Evolutionary conservation across 2,888 invertebrate genomes (phyloP).

Genomic region (Oxystoma pomonae): DNA sequence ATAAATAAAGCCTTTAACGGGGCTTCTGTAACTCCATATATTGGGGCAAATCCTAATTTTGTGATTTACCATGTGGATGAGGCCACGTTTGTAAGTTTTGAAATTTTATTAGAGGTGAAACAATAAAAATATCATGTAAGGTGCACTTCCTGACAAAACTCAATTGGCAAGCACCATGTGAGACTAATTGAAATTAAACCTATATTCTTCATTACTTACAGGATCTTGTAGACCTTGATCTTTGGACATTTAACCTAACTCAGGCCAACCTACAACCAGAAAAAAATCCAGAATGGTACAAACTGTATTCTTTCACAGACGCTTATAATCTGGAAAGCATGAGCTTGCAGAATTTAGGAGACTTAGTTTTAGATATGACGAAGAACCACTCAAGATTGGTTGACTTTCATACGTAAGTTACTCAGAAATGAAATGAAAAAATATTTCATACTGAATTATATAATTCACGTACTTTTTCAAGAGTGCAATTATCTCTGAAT

Average conservation of each 20-base stretch:
- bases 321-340: conserved; percentile 61
- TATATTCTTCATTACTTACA: no score
- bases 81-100: conserved; percentile 28
- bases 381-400: conserved; percentile 51
- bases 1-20: conserved; percentile 74
- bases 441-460: no score
- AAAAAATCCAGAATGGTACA: conserved; percentile 63
- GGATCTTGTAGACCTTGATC: conserved; percentile 62
- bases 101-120: no score
- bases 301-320: conserved; percentile 68
- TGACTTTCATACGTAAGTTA: conserved; percentile 42
- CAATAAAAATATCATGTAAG: no score
- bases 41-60: conserved; percentile 60
- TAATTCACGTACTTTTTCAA: no score
- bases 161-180: no score
- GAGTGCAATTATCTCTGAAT: no score
- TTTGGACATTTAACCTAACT: conserved; percentile 73
- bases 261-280: conserved; percentile 60
- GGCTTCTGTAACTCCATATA: conserved; percentile 73
- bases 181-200: no score
- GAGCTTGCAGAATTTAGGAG: conserved; percentile 58
- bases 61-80: conserved; percentile 6
- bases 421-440: no score
- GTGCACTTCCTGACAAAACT: no score
- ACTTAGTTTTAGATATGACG: conserved; percentile 58